phyloP scores from a whole-genome alignment of 2,797 vertebrate genomes.

The Acanthornis magna region DNA sequence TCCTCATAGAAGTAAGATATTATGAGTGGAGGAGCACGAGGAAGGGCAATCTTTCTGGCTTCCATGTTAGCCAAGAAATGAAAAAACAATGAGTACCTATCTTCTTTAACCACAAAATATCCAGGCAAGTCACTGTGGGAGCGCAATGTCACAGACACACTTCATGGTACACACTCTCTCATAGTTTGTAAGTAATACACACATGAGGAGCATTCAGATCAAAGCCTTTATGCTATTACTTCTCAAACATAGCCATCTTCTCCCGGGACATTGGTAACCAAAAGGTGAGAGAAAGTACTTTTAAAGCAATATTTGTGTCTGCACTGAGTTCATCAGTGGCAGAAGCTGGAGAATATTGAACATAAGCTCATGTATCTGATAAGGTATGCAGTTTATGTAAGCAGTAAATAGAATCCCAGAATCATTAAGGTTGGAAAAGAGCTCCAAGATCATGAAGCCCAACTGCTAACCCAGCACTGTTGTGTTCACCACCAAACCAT shows the following conservation, averaged over 20 bases:
- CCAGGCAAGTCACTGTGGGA: neutral
- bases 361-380: neutral
- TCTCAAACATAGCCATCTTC: neutral
- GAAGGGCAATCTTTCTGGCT: neutral
- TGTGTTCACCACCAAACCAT: neutral
- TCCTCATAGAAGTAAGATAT: neutral
- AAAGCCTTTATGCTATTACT: neutral
- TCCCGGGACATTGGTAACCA: neutral
- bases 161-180: neutral
- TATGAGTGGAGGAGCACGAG: neutral
- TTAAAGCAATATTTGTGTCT: neutral
- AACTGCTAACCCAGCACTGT: neutral
- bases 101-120: neutral
- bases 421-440: neutral
- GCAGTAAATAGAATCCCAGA: neutral
- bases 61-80: neutral
- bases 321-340: neutral
- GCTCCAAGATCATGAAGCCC: neutral
- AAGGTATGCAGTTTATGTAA: neutral
- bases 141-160: neutral
- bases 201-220: neutral
- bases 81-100: neutral
- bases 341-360: neutral
- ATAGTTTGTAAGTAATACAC: neutral
- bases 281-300: neutral